Evolutionary conservation across 2,113 vertebrate species (phyloP).

Genomic region (Geococcyx californianus): DNA sequence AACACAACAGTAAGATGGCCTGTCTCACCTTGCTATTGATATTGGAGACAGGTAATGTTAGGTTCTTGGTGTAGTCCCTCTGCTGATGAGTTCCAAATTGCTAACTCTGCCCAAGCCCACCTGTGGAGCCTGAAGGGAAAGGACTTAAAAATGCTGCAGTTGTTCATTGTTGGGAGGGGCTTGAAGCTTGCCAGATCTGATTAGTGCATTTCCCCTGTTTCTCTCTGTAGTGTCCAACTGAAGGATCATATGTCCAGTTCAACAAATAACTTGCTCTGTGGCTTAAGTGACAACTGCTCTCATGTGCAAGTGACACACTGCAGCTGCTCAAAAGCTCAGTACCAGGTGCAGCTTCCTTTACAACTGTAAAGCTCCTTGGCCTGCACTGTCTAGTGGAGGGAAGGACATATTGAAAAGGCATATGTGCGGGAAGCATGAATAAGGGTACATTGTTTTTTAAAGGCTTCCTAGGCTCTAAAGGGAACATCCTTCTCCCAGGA

Average conservation of each 20-base stretch:
- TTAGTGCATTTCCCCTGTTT: not conserved
- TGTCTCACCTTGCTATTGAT: not conserved
- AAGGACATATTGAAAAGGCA: not conserved
- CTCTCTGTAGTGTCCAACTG: not conserved
- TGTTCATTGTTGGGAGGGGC: not conserved
- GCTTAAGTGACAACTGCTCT: not conserved
- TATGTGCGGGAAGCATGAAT: not conserved
- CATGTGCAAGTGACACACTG: not conserved
- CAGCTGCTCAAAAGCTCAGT: not conserved
- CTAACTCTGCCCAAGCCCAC: not conserved
- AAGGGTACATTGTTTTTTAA: not conserved
- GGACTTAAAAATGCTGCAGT: not conserved
- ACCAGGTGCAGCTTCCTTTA: conserved; percentile 31
- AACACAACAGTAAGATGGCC: not conserved
- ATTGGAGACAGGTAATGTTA: not conserved
- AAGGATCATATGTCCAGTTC: not conserved
- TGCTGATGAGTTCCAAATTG: not conserved
- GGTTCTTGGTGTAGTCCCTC: not conserved
- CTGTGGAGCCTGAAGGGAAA: not conserved
- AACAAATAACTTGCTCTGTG: not conserved
- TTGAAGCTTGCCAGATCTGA: not conserved
- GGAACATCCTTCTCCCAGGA: not conserved
- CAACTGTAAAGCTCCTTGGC: not conserved
- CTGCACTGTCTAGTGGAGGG: not conserved
- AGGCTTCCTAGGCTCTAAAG: not conserved